phyloP scores from a whole-genome alignment of 2,797 vertebrate species.

The Enteromius afrohamiltoni region DNA sequence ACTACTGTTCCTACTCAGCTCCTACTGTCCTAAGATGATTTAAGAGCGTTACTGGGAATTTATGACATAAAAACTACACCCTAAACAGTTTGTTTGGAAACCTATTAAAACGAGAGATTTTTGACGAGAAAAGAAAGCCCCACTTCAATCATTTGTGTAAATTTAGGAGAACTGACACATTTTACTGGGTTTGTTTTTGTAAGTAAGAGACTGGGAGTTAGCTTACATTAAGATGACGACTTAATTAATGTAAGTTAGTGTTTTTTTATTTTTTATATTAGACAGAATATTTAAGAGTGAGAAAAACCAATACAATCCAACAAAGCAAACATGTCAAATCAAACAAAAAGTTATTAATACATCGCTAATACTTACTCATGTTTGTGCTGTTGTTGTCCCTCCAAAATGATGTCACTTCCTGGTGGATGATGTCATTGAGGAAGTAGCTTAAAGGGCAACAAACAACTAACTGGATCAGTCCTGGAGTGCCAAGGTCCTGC shows the following conservation, averaged over 20 bases:
- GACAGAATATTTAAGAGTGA: background rate
- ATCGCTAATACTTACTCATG: background rate
- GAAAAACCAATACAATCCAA: background rate
- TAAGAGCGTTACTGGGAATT: background rate
- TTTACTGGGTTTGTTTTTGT: background rate
- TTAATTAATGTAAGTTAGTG: background rate
- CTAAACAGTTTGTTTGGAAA: background rate
- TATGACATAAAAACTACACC: background rate
- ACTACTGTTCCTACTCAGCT: conserved; percentile 22
- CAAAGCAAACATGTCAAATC: background rate
- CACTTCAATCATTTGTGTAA: background rate
- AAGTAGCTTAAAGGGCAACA: background rate
- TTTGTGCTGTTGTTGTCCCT: background rate
- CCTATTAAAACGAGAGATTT: background rate
- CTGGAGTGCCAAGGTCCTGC: too few relatives aligned
- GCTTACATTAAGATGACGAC: background rate
- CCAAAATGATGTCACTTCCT: background rate
- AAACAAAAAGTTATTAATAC: background rate
- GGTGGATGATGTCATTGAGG: background rate
- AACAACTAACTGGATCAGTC: background rate
- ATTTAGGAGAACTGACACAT: background rate
- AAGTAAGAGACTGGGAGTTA: background rate
- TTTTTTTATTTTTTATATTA: background rate
- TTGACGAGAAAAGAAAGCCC: background rate
- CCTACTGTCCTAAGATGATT: conserved; percentile 25